Evolutionary conservation across 2,888 invertebrate species (phyloP), one percentile per base, ranked within the genome.

Genomic region (Caenorhabditis wallacei): DNA sequence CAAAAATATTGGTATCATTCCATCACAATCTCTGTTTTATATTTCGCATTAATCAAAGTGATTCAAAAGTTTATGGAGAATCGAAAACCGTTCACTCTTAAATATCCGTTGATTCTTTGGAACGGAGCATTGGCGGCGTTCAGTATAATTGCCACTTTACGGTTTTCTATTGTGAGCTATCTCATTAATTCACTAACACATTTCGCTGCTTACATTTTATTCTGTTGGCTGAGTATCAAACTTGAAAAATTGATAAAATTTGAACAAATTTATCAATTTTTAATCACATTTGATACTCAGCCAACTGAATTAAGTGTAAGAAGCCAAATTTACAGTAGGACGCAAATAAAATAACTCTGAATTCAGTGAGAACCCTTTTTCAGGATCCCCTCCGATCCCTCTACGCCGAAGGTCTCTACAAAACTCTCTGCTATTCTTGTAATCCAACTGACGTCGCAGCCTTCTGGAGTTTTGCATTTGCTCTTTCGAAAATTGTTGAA

Each of bases 1-100:
- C 91, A 92, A 78, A 70, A 85, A 64, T 84, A 98, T 93, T 98
- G 98, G 98, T 85, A 88, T 68, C 89, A 90, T 53, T 90, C 91
- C 22, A 78, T 92, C 40, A 88, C 88, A 24, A 85, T 92, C 92
- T 94, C 95, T 86, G 96, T 96, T 87, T 94, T 87, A 20, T 90
- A 90, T 54, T 85, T 90, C 43, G 54, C 74, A 26, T 68, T 85
- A 24, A 85, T 86, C 56, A 85, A 87, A 85, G 86, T 72, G 0
- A 86, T 90, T 30, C 92, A 92, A 80, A 84, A 89, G 40, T 91
- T 91, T 74, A 93, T 93, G 93, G 87, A 90, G 53, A 87, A 90
- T 54, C 89, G 93, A 8, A 92, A 92, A 48, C 89, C 92, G 10
- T 93, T 92, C 88, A 92, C 92, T 35, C 89, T 94, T 22, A 88